These are phyloP conservation scores for Epsilonema sp. DNA, from an alignment of 2,888 invertebrate genomes.

Conservation along the genomic window DNA sequence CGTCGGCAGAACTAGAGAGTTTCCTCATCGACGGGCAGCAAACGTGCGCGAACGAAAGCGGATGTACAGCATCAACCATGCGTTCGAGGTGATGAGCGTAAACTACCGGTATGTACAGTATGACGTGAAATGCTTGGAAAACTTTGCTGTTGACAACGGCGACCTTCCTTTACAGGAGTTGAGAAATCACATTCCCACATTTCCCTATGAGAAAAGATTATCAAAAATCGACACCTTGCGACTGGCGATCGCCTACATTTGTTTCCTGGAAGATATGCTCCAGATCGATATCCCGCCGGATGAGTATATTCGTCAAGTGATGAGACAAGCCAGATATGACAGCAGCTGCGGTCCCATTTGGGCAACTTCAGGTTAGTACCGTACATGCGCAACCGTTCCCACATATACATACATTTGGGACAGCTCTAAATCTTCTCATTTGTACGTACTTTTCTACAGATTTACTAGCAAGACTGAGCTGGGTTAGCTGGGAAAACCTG, in stretches of 20 bases:
- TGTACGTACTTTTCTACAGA: slow-evolving; percentile 53
- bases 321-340: slow-evolving; percentile 68
- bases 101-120: neutral
- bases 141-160: neutral
- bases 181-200: slow-evolving; percentile 89
- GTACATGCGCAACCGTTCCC: neutral
- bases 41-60: slow-evolving; percentile 89
- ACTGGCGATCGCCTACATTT: slow-evolving; percentile 90
- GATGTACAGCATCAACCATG: slow-evolving; percentile 96
- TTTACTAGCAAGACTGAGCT: slow-evolving; percentile 79
- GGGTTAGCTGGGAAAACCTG: slow-evolving; percentile 97
- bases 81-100: slow-evolving; percentile 14
- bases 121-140: neutral
- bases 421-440: neutral
- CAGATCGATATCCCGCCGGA: slow-evolving; percentile 72
- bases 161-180: slow-evolving; percentile 47
- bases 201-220: slow-evolving; percentile 90
- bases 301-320: slow-evolving; percentile 74
- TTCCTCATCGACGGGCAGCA: slow-evolving; percentile 40
- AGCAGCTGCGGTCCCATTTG: slow-evolving; percentile 63
- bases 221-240: slow-evolving; percentile 95
- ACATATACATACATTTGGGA: neutral
- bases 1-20: no score
- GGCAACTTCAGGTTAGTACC: slow-evolving; percentile 71
- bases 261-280: slow-evolving; percentile 47